Evolutionary conservation across 2,888 invertebrate species (phyloP).

Genomic region (Tribolium freemani): DNA sequence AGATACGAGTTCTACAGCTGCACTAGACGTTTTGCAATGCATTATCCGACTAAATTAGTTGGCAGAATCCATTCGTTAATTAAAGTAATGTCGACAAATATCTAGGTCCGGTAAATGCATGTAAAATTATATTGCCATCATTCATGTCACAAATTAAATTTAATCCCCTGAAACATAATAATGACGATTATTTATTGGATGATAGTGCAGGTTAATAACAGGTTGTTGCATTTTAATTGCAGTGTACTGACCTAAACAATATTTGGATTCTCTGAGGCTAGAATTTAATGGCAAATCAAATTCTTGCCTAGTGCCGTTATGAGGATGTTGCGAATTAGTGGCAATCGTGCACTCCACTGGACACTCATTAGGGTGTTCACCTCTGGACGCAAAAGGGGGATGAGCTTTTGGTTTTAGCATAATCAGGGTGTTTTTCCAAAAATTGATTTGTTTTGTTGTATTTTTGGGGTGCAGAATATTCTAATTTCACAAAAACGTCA

Average conservation of each 20-base stretch:
- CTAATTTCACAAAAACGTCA: too few relatives aligned
- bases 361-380: slow-evolving; percentile 20
- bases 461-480: too few relatives aligned
- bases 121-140: slow-evolving; percentile 19
- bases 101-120: slow-evolving; percentile 21
- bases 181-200: slow-evolving; percentile 18
- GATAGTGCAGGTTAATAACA: slow-evolving; percentile 12
- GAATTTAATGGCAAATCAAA: slow-evolving; percentile 21
- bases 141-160: slow-evolving; percentile 2
- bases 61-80: slow-evolving; percentile 13
- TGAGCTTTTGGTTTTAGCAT: too few relatives aligned
- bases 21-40: slow-evolving; percentile 5
- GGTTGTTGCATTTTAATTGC: slow-evolving; percentile 11
- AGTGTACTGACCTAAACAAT: slow-evolving; percentile 22
- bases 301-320: slow-evolving; percentile 12
- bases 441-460: too few relatives aligned
- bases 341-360: not conserved
- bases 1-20: slow-evolving; percentile 21
- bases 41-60: slow-evolving; percentile 3
- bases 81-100: not conserved
- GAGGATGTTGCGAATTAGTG: slow-evolving; percentile 23
- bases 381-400: not conserved
- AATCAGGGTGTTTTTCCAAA: not conserved
- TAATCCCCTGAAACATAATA: slow-evolving; percentile 7
- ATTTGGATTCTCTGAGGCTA: slow-evolving; percentile 23